Evolutionary conservation across 2,888 invertebrate species (phyloP), one percentile per base, ranked within the genome.

Genomic region (Amblyjoppa fuscipennis): DNA sequence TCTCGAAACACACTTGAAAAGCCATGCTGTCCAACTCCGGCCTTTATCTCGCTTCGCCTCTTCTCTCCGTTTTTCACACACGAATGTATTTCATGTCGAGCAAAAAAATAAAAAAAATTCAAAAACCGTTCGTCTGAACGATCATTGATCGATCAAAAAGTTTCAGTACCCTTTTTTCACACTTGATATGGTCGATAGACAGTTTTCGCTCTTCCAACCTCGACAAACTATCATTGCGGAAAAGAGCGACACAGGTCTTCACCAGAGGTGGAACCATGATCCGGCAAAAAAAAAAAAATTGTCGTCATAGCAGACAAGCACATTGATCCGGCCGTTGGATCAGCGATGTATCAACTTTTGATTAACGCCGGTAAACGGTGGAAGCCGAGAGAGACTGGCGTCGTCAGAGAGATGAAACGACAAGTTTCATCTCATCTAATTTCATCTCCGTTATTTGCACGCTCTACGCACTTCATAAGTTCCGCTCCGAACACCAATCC

Each of bases 1-100:
- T 71, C 45, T 70, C 16, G 61, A n/a, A 45, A 45, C 28, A 64
- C 16, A 41, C 64, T 45, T 28, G 45, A 45, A 28, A 75, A 64
- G 38, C 45, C 75, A 9, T 41, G 49, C 28, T 61, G 45, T 45
- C 20, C 45, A 13, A 16, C 61, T 4, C 31, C 41, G 31, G 49
- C 16, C 49, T 28, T n/a, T 38, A 16, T 66, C 31, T 64, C 6
- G 61, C 59, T 59, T n/a, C 9, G 25, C 31, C 13, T 38, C 41
- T 38, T 59, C 6, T 7, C 34, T n/a, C 6, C 34, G 16, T 0
- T 11, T n/a, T 34, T 34, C 31, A 31, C 7, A 34, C 20, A 31
- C 16, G 31, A 34, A 64, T 64, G 34, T 31, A 64, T 16, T 28
- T 38, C 41, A 74, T 74, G 9, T 9, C 13, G 25, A 31, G 6